These are phyloP conservation scores for Rhizoglyphus robini DNA, from an alignment of 1,140 invertebrate species.

Conservation along the genomic window DNA sequence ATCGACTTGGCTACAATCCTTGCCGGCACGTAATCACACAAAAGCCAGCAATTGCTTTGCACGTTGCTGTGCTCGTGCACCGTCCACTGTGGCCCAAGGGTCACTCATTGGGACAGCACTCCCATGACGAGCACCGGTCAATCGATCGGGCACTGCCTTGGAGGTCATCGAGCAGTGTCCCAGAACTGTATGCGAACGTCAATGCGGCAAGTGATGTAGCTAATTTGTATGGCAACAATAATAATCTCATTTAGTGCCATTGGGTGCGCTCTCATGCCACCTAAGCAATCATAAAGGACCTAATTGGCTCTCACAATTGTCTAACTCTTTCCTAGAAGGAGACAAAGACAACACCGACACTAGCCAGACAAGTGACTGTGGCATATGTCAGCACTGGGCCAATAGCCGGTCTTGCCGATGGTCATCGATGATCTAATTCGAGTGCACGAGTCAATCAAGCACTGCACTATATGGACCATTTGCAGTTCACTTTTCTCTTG, in stretches of 20 bases:
- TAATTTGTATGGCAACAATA: constrained; percentile 9
- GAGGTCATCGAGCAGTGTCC: neutral
- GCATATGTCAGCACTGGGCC: constrained; percentile 3
- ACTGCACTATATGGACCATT: neutral
- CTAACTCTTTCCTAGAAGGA: neutral
- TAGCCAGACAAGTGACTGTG: neutral
- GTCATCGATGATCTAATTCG: constrained; percentile 9
- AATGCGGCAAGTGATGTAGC: constrained; percentile 6
- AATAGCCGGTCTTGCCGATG: neutral
- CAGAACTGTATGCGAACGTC: neutral
- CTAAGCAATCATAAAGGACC: constrained; percentile 12
- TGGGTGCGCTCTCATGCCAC: constrained; percentile 13
- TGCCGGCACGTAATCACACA: too few species aligned
- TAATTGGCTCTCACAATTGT: constrained; percentile 12
- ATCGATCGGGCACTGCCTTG: neutral
- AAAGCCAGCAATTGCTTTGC: too few species aligned
- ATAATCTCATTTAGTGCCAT: constrained; percentile 5
- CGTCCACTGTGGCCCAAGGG: too few species aligned
- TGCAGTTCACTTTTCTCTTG: too few species aligned
- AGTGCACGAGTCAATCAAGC: constrained; percentile 4
- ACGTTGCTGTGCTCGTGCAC: too few species aligned
- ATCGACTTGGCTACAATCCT: too few species aligned
- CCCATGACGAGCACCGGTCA: constrained; percentile 8
- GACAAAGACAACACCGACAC: neutral
- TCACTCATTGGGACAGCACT: neutral